Conservation (phyloP, 35 echinoderm and acorn worm genomes). For the Amphiura filiformis region DNA sequence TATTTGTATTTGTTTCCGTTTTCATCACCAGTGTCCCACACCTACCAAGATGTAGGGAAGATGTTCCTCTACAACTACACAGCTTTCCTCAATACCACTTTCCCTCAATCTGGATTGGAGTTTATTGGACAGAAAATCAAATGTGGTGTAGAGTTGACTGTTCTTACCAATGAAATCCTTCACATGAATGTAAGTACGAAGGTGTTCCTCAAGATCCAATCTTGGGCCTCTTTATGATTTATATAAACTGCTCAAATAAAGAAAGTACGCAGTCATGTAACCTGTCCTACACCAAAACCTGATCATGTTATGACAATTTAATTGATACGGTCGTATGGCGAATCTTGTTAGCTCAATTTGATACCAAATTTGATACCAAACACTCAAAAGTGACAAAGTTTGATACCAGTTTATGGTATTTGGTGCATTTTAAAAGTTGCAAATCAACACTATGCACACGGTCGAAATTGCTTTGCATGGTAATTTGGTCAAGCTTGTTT, state of each 20-base stretch:
- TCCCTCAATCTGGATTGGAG: constrained; percentile 44
- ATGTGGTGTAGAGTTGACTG: constrained; percentile 4
- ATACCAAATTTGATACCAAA: too few species aligned
- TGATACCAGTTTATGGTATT: too few species aligned
- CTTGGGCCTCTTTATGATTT: background rate
- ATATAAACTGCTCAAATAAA: background rate
- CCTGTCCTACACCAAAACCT: background rate
- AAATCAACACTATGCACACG: too few species aligned
- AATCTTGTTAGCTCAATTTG: too few species aligned
- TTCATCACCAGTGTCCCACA: background rate
- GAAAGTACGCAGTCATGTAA: background rate
- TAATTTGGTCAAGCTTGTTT: too few species aligned
- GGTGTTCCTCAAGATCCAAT: background rate
- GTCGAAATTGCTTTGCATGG: too few species aligned
- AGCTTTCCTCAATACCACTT: constrained; percentile 1
- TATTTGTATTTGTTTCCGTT: too few species aligned
- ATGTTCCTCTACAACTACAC: constrained; percentile 34
- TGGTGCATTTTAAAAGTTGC: too few species aligned
- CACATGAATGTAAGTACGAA: constrained; percentile 15
- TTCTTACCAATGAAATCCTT: constrained; percentile 23
- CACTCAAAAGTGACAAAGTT: too few species aligned
- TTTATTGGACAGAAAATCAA: constrained; percentile 37
- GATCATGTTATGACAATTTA: background rate
- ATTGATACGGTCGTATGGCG: background rate
- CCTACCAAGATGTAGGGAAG: constrained; percentile 22